Conservation (phyloP, 2,888 invertebrate species). For the Athetis lepigone region DNA sequence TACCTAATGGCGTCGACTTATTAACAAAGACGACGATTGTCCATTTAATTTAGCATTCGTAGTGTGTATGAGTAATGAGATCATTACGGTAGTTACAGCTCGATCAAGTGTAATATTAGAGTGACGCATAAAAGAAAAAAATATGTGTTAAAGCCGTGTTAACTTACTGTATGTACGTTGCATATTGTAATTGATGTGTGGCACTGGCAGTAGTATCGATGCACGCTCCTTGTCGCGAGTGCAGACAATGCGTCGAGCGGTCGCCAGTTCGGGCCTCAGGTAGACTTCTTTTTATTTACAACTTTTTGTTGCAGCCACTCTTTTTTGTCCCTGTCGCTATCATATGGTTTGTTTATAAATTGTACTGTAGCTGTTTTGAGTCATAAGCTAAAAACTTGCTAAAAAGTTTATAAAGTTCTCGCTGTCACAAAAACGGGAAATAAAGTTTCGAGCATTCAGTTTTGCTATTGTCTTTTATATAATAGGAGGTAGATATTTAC, state of each 20-base stretch:
- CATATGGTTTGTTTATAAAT: constrained; percentile 42
- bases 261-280: constrained; percentile 60
- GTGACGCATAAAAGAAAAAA: constrained; percentile 50
- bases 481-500: too few species aligned
- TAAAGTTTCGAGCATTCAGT: too few species aligned
- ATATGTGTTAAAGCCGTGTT: constrained; percentile 14
- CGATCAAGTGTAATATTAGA: constrained; percentile 47
- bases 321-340: constrained; percentile 44
- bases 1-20: constrained; percentile 32
- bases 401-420: constrained; percentile 3
- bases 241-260: constrained; percentile 47
- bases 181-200: constrained; percentile 5
- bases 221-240: constrained; percentile 18
- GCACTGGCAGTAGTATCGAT: constrained; percentile 21
- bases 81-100: constrained; percentile 46
- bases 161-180: neutral
- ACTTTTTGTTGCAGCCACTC: constrained; percentile 37
- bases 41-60: constrained; percentile 58
- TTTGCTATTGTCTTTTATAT: too few species aligned
- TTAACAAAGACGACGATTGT: constrained; percentile 60
- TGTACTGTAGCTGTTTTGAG: constrained; percentile 2
- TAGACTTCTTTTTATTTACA: constrained; percentile 65
- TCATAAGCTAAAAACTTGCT: neutral
- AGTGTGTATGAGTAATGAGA: constrained; percentile 60
- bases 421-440: constrained; percentile 29